Evolutionary conservation across 2,113 vertebrate species (phyloP).

Genomic region (Poeciliopsis retropinna): DNA sequence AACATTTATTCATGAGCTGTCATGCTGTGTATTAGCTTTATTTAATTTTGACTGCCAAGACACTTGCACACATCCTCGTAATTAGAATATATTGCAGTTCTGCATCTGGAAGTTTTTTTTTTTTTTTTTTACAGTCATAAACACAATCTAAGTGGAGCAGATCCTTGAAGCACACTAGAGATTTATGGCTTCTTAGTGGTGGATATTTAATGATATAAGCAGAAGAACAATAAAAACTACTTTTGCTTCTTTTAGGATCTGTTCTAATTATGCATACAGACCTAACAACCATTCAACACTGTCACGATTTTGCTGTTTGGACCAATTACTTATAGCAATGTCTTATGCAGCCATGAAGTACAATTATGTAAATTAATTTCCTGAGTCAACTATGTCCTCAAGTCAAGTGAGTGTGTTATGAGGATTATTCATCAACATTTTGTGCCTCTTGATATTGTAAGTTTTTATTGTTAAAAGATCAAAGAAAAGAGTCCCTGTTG

Average conservation of each 20-base stretch:
- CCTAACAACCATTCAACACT: conserved; percentile 1
- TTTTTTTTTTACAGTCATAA: neutral
- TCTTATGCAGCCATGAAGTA: conserved; percentile 3
- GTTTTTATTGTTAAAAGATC: conserved; percentile 35
- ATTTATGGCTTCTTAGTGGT: conserved; percentile 21
- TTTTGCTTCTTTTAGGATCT: conserved; percentile 19
- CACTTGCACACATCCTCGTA: conserved; percentile 11
- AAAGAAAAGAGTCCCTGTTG: conserved; percentile 13
- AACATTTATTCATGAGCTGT: conserved; percentile 57
- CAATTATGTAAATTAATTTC: neutral
- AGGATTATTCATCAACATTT: conserved; percentile 23
- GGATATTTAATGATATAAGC: conserved; percentile 42
- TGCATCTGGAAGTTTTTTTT: conserved; percentile 7
- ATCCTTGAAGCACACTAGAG: conserved; percentile 2
- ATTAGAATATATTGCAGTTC: conserved; percentile 28
- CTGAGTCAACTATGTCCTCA: neutral
- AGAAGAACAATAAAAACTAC: conserved; percentile 40
- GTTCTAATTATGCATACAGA: neutral
- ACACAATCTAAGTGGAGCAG: conserved; percentile 12
- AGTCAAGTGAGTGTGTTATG: conserved; percentile 1
- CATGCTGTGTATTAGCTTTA: conserved; percentile 32
- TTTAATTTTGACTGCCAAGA: conserved; percentile 27
- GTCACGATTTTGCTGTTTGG: conserved; percentile 24
- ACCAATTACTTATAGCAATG: conserved; percentile 26
- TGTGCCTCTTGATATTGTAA: conserved; percentile 11